Conservation (phyloP, 2,888 invertebrate genomes). For the Ophion obscuratus region DNA sequence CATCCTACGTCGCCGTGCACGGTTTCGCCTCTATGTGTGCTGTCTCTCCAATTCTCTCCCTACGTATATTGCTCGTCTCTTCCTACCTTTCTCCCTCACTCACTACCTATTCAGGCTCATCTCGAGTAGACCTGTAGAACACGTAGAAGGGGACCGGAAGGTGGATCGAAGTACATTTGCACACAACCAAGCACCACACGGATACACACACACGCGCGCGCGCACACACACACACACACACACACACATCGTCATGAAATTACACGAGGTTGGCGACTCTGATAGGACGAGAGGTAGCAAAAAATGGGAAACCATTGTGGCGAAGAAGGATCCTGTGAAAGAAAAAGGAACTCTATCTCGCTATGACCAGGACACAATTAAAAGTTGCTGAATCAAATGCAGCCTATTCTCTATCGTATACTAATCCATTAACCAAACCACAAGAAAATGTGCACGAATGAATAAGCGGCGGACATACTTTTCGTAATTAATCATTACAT, state of each 20-base stretch:
- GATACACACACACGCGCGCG: background rate
- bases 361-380: background rate
- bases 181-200: too few relatives aligned
- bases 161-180: conserved; percentile 19
- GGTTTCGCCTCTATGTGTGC: conserved; percentile 36
- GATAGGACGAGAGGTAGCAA: conserved; percentile 15
- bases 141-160: background rate
- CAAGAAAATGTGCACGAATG: background rate
- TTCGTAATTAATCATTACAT: too few relatives aligned
- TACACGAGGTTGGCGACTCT: conserved; percentile 9
- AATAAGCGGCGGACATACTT: too few relatives aligned
- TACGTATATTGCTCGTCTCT: conserved; percentile 36
- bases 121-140: background rate
- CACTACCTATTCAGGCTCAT: conserved; percentile 17
- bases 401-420: conserved; percentile 58
- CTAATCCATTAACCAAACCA: background rate
- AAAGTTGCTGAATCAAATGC: conserved; percentile 70
- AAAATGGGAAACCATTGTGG: conserved; percentile 23
- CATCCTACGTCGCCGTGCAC: conserved; percentile 44
- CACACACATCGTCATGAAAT: background rate
- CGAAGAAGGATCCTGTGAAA: conserved; percentile 3
- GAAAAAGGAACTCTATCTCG: background rate
- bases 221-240: background rate
- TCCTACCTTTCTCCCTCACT: conserved; percentile 6
- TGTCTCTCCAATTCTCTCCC: conserved; percentile 56